Conservation (phyloP, 2,888 invertebrate genomes). For the Plagodis dolabraria region DNA sequence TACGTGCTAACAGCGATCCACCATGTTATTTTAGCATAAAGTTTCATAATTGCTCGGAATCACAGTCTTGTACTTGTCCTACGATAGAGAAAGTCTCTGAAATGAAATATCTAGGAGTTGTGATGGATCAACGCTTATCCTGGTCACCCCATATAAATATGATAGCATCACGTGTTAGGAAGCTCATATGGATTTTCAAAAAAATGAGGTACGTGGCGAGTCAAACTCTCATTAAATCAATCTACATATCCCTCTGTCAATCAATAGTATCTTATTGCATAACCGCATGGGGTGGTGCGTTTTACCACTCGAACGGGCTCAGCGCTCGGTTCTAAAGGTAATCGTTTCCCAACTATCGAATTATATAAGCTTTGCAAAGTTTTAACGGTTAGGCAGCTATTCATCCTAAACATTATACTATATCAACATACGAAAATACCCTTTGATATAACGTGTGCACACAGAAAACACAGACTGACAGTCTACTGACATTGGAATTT, state of each 20-base stretch:
- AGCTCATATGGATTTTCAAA: slow-evolving; percentile 7
- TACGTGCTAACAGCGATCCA: not conserved
- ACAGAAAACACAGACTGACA: no score
- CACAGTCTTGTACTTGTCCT: not conserved
- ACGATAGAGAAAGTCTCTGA: not conserved
- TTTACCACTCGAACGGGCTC: no score
- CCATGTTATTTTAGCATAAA: slow-evolving; percentile 2
- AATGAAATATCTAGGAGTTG: slow-evolving; percentile 18
- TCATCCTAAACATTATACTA: no score
- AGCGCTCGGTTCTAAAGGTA: no score
- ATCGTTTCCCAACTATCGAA: no score
- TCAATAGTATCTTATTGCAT: slow-evolving; percentile 8
- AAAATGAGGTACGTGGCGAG: slow-evolving; percentile 4
- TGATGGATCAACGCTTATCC: slow-evolving; percentile 9
- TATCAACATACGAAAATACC: no score
- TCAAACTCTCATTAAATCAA: slow-evolving; percentile 3
- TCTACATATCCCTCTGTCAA: slow-evolving; percentile 10
- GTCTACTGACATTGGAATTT: no score
- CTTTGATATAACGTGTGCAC: no score
- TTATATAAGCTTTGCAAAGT: no score
- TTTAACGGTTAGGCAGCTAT: no score
- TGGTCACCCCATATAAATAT: slow-evolving; percentile 14
- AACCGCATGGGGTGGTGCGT: not conserved
- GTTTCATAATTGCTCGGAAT: not conserved
- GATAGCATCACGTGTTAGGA: not conserved